Base-by-base conservation (phyloP, 2,113 vertebrate genomes). In the Gymnarchus niloticus region DNA sequence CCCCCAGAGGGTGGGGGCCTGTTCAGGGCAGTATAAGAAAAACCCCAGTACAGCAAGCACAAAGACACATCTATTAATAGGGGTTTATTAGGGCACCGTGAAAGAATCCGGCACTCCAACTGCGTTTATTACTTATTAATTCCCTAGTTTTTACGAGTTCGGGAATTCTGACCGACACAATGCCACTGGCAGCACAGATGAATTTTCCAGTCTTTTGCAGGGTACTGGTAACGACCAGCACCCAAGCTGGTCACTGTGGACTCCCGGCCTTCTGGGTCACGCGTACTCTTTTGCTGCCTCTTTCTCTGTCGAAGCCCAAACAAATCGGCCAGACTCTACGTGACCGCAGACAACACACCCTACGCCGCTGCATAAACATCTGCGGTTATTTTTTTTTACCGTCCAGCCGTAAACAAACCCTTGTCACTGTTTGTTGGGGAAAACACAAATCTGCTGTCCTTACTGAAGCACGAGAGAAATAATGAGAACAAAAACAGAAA, bases 81-180 rank as follows among this genome's bases (percentile, higher is more conserved):
- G 78, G 87, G 56, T 77, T 84, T 87, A 88, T 93, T 94, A 93
- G 92, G 91, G 92, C 91, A 94, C 88, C 90, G 91, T 92, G 92
- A 94, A 94, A 93, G 89, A 94, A 93, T 94, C 91, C 91, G 89
- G 89, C 85, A 87, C 84, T 23, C 21, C 85, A 89, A 90, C 87
- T 89, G 90, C 90, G 92, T 86, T 92, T 91, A 91, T 93, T 93
- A 92, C 92, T 93, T 92, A 94, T 94, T 93, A 91, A 94, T 93
- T 91, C 90, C 87, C 88, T 85, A 85, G 21, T 84, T 92, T 94
- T 94, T 93, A 94, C 89, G 89, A 93, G 91, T 85, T 88, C 87
- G 87, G 89, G 90, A 90, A 90, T 85, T 90, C 90, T 91, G 87
- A 92, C 91, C 93, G 91, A 90, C 91, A 57, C 89, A 88, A 77